Percentiles rank a stretch among this genome's conserved stretches.
Evolutionary conservation across 2,888 invertebrate species (phyloP).

Genomic region (Lycocerus yunnanus): DNA sequence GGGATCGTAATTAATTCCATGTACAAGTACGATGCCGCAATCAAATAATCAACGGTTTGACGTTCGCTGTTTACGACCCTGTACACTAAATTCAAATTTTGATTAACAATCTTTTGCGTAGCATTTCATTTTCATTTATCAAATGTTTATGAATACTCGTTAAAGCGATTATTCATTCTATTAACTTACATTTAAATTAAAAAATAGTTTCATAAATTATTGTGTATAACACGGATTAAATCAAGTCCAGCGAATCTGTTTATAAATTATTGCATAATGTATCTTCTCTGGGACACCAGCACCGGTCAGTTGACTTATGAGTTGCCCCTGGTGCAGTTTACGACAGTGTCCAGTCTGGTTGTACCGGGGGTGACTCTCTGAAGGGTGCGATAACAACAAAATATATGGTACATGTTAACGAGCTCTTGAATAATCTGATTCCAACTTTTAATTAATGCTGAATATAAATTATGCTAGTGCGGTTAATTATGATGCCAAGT

Average conservation of each 20-base stretch:
- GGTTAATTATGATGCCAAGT: conserved; percentile 15
- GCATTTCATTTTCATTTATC: not conserved
- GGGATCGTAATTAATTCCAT: conserved; percentile 26
- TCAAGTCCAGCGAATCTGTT: not conserved
- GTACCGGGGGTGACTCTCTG: conserved; percentile 17
- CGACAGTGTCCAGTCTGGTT: conserved; percentile 19
- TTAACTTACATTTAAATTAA: not conserved
- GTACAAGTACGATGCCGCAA: conserved; percentile 16
- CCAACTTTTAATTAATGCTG: conserved; percentile 28
- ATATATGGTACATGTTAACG: conserved; percentile 29
- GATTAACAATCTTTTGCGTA: not conserved
- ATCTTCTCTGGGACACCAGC: conserved; percentile 13
- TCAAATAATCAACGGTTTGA: conserved; percentile 24
- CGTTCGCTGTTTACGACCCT: conserved; percentile 22
- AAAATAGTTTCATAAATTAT: not conserved
- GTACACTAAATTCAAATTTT: conserved; percentile 7
- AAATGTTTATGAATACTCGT: not conserved
- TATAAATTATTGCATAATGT: conserved; percentile 22
- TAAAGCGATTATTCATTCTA: not conserved
- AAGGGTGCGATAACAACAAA: conserved; percentile 28
- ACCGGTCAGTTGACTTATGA: conserved; percentile 28
- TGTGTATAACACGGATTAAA: not conserved
- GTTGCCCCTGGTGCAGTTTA: conserved; percentile 25
- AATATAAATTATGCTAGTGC: conserved; percentile 18
- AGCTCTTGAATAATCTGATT: conserved; percentile 30